These are phyloP conservation scores for Therioaphis trifolii DNA, from an alignment of 2,888 invertebrate species.

Conservation along the genomic window DNA sequence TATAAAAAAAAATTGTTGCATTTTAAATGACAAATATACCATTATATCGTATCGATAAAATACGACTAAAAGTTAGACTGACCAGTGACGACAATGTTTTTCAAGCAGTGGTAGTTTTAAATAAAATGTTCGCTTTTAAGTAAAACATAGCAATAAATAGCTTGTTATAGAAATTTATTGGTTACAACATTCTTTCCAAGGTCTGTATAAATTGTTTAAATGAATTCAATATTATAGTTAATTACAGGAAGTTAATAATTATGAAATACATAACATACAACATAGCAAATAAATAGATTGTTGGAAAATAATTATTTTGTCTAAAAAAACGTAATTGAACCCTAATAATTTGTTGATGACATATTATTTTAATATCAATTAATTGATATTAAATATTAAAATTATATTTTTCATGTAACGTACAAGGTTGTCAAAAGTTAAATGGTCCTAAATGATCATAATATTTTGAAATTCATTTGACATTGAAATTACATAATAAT, in stretches of 20 bases:
- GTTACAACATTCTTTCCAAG: slow-evolving; percentile 33
- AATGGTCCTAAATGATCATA: not conserved
- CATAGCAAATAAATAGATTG: not conserved
- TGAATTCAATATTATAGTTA: slow-evolving; percentile 27
- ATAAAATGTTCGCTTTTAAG: not conserved
- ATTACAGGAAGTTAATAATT: slow-evolving; percentile 27
- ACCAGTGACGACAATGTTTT: not conserved
- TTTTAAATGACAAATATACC: slow-evolving; percentile 21
- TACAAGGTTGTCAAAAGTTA: slow-evolving; percentile 21
- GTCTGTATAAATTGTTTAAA: slow-evolving; percentile 10
- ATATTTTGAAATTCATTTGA: not conserved
- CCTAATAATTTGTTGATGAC: slow-evolving; percentile 3
- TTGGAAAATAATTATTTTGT: not conserved
- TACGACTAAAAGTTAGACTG: not conserved
- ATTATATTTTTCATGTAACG: not conserved
- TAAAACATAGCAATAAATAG: not conserved
- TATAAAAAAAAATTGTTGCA: slow-evolving; percentile 32
- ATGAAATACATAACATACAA: not conserved
- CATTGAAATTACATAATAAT: not conserved
- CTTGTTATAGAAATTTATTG: slow-evolving; percentile 1
- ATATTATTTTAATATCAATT: slow-evolving; percentile 25
- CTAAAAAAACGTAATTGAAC: not conserved
- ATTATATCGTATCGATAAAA: not conserved
- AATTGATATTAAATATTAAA: too few relatives aligned
- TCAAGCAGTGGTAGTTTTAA: not conserved